Conservation (phyloP, 1,140 invertebrate genomes). For the Centruroides sculpturatus region DNA sequence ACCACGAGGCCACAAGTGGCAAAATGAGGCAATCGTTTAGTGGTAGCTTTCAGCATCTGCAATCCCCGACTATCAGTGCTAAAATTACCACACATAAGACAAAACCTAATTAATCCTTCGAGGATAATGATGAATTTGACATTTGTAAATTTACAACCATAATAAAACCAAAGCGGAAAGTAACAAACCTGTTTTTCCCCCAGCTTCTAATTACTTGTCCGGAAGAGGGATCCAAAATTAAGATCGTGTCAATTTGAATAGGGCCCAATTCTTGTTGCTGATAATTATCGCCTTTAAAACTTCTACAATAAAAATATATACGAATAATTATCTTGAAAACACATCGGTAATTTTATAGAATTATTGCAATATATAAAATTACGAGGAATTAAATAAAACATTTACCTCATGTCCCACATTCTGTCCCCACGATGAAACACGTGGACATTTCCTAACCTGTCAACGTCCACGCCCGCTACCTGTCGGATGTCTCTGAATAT, state of each 20-base stretch:
- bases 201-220: slow-evolving; percentile 57
- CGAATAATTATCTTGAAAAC: too few species aligned
- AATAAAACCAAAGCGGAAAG: not conserved
- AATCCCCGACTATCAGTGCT: too few species aligned
- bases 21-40: too few species aligned
- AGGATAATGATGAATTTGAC: not conserved
- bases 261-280: slow-evolving; percentile 42
- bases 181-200: slow-evolving; percentile 58
- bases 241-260: slow-evolving; percentile 54
- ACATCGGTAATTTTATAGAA: too few species aligned
- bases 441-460: slow-evolving; percentile 52
- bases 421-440: slow-evolving; percentile 69
- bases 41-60: too few species aligned
- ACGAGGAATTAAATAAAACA: not conserved
- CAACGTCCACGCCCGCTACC: slow-evolving; percentile 61
- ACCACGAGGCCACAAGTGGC: too few species aligned
- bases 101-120: not conserved
- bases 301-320: too few species aligned
- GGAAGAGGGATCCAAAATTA: slow-evolving; percentile 50
- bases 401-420: slow-evolving; percentile 45
- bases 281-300: slow-evolving; percentile 27
- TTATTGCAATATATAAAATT: too few species aligned
- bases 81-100: too few species aligned
- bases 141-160: too few species aligned
- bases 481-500: slow-evolving; percentile 43